Conservation (phyloP, 2,113 vertebrate genomes). For the Hydropotes inermis region DNA sequence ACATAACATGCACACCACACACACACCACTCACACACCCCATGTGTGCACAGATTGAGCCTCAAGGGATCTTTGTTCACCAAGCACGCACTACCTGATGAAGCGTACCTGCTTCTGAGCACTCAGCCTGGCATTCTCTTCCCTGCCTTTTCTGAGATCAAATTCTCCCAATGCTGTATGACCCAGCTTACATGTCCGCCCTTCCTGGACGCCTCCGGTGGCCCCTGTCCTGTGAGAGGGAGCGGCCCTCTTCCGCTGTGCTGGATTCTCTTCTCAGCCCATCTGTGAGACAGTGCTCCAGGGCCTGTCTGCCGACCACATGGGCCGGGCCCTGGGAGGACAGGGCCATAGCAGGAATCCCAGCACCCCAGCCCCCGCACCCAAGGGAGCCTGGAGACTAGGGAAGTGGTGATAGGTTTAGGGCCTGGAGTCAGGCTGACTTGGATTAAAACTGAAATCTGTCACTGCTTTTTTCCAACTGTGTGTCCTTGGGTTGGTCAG, state of each 20-base stretch:
- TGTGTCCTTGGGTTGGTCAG: neutral
- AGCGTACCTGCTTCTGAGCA: neutral
- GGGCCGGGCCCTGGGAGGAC: neutral
- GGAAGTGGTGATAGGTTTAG: neutral
- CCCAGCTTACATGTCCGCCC: neutral
- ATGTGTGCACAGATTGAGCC: neutral
- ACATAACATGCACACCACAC: neutral
- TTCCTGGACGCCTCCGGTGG: neutral
- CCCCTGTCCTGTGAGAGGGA: neutral
- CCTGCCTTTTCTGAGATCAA: neutral
- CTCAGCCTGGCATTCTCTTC: neutral
- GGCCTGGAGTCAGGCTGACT: neutral
- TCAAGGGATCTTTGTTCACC: neutral
- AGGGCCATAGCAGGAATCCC: neutral
- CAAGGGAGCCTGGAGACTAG: neutral
- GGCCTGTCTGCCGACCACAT: neutral
- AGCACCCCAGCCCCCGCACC: rapidly evolving
- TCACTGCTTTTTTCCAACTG: neutral
- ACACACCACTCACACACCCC: too few species aligned
- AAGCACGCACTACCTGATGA: rapidly evolving
- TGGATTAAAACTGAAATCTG: neutral
- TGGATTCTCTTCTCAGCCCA: neutral
- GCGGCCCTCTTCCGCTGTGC: rapidly evolving
- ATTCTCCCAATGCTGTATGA: neutral
- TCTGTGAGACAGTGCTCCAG: neutral